Conservation (phyloP, 2,888 invertebrate genomes). For the Hecatera dysodea region DNA sequence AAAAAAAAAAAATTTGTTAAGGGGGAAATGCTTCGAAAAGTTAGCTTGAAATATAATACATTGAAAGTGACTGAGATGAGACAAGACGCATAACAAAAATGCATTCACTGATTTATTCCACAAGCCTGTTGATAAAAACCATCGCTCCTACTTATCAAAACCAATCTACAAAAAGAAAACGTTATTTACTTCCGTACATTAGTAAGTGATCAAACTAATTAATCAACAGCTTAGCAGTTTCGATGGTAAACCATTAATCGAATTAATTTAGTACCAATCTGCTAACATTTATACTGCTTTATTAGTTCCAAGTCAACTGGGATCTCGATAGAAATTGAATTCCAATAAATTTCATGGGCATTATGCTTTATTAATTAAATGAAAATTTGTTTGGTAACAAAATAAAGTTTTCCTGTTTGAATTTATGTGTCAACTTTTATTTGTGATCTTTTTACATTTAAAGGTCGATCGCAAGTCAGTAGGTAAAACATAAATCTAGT, state of each 20-base stretch:
- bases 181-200: conserved; percentile 35
- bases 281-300: conserved; percentile 59
- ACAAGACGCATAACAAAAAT: neutral
- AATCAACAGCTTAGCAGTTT: conserved; percentile 59
- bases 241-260: conserved; percentile 62
- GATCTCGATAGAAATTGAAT: conserved; percentile 60
- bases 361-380: conserved; percentile 43
- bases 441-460: neutral
- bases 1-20: no score
- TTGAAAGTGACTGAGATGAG: no score
- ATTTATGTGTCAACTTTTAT: conserved; percentile 29
- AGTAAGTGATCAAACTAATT: conserved; percentile 58
- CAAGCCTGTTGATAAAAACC: neutral
- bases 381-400: conserved; percentile 36
- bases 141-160: neutral
- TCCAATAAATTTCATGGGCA: conserved; percentile 51
- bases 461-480: neutral
- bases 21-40: no score
- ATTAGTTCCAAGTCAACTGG: conserved; percentile 54
- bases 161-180: conserved; percentile 14
- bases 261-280: conserved; percentile 65
- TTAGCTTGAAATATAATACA: no score
- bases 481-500: neutral
- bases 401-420: conserved; percentile 31
- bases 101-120: neutral